Percentiles rank a stretch among this genome's conserved stretches.
Conservation (phyloP, 1,140 invertebrate species). For the Venturia canescens region DNA sequence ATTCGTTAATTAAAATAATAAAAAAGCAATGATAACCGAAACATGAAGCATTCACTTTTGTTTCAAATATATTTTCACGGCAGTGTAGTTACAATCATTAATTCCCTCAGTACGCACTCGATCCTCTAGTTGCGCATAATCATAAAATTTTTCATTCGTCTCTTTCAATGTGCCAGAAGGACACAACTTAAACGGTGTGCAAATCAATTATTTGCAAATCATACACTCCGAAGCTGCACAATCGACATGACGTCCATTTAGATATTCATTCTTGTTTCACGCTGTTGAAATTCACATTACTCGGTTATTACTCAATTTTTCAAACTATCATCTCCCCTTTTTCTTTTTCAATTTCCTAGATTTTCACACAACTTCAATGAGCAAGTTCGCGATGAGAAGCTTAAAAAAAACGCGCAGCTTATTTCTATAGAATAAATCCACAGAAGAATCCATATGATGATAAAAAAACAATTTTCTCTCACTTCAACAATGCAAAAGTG, state of each 20-base stretch:
- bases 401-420: too few relatives aligned
- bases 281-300: too few relatives aligned
- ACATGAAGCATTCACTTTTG: neutral
- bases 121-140: conserved; percentile 17
- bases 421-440: too few relatives aligned
- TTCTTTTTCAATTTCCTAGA: too few relatives aligned
- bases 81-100: conserved; percentile 29
- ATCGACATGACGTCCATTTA: neutral
- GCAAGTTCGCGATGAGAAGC: too few relatives aligned
- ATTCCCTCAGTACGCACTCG: neutral
- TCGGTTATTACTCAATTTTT: too few relatives aligned
- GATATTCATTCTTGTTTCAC: too few relatives aligned
- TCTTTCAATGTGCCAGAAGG: conserved; percentile 27
- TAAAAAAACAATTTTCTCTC: too few relatives aligned
- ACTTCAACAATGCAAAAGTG: neutral
- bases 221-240: neutral
- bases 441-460: too few relatives aligned
- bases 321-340: too few relatives aligned
- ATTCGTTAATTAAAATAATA: conserved; percentile 10
- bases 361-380: too few relatives aligned
- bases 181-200: neutral
- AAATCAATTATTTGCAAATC: neutral
- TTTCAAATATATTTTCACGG: conserved; percentile 33
- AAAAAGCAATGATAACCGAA: neutral
- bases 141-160: neutral